Evolutionary conservation across 2,888 invertebrate genomes (phyloP).

Genomic region (Phoenoteleia sp.): DNA sequence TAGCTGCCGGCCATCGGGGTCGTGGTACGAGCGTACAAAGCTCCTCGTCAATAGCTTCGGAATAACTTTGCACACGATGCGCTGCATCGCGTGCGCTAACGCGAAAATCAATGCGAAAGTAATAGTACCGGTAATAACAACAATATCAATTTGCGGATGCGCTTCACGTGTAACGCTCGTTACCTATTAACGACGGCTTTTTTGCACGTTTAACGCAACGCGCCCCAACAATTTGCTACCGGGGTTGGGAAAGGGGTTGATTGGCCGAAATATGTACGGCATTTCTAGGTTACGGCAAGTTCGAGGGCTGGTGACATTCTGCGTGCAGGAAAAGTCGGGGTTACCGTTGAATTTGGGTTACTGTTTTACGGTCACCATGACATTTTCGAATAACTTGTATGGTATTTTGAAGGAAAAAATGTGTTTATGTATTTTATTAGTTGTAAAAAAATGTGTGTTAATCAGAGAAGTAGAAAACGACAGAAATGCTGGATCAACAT

Average conservation of each 20-base stretch:
- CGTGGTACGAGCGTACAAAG: constrained; percentile 40
- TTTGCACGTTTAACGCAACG: not conserved
- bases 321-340: not conserved
- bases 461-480: too few species aligned
- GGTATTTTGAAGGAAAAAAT: too few species aligned
- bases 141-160: constrained; percentile 13
- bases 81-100: too few species aligned
- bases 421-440: too few species aligned
- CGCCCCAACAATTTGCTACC: constrained; percentile 9
- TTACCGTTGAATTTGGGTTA: constrained; percentile 15
- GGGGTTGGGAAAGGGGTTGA: constrained; percentile 11
- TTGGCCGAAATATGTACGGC: constrained; percentile 33
- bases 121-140: constrained; percentile 31
- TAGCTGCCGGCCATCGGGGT: constrained; percentile 45
- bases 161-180: not conserved
- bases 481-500: too few species aligned
- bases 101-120: constrained; percentile 39
- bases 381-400: not conserved
- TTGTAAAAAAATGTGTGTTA: too few species aligned
- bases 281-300: constrained; percentile 21
- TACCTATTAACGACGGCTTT: not conserved
- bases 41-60: constrained; percentile 44
- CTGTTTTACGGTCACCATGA: not conserved
- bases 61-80: constrained; percentile 50
- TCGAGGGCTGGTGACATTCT: constrained; percentile 6